A percentile compares a stretch with the other conserved stretches of the same genome.
phyloP scores from a whole-genome alignment of 2,797 vertebrate genomes.

The Eulemur rubriventer region DNA sequence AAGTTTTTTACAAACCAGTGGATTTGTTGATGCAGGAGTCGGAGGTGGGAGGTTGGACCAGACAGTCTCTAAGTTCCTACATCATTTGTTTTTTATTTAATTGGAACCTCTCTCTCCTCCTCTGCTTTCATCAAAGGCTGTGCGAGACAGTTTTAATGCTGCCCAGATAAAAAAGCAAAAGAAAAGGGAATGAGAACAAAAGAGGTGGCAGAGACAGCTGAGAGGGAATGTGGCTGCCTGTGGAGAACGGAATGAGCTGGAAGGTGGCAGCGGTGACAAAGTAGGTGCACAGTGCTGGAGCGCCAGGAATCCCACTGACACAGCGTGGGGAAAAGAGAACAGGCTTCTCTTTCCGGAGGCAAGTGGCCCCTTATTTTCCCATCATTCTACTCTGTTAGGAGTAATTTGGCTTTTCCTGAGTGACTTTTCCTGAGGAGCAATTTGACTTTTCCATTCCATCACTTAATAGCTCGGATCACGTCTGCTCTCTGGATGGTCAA shows the following conservation, averaged over 20 bases:
- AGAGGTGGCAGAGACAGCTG: neutral
- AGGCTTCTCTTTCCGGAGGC: neutral
- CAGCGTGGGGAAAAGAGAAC: fast-evolving
- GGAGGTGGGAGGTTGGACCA: neutral
- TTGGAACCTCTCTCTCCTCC: neutral
- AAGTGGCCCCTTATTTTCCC: neutral
- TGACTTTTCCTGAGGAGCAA: neutral
- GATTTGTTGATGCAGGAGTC: neutral
- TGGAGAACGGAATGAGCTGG: neutral
- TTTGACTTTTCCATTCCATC: too few relatives aligned
- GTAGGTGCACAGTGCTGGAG: fast-evolving
- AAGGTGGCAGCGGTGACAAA: neutral
- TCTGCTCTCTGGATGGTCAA: too few relatives aligned
- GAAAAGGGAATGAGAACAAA: neutral
- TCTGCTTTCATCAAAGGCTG: neutral
- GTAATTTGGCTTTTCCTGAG: neutral
- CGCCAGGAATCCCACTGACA: neutral
- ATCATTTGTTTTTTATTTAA: neutral
- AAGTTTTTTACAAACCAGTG: neutral
- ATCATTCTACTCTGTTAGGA: fast-evolving
- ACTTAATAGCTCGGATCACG: neutral
- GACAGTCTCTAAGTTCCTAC: neutral
- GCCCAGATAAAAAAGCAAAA: neutral
- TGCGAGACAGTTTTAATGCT: fast-evolving
- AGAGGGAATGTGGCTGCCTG: neutral